phyloP scores from a whole-genome alignment of 2,888 invertebrate species.

The Tridacna gigas region DNA sequence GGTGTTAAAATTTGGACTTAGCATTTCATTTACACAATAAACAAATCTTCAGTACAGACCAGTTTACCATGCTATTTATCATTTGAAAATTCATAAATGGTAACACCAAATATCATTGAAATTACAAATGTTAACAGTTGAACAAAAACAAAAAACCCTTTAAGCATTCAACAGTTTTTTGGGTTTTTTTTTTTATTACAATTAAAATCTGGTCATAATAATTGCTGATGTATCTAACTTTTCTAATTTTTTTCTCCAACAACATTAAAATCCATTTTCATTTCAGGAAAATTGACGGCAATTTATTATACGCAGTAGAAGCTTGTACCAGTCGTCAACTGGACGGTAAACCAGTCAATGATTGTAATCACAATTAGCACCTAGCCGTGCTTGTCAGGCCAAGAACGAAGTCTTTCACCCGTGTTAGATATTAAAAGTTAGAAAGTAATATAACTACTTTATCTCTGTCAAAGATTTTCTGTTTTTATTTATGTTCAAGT shows the following conservation, averaged over 20 bases:
- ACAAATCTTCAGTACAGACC: too few species aligned
- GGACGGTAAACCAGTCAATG: constrained; percentile 13
- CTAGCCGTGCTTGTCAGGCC: constrained; percentile 7
- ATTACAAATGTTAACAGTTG: too few species aligned
- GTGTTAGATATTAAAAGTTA: constrained; percentile 9
- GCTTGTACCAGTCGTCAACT: not conserved
- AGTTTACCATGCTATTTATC: too few species aligned
- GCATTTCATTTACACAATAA: too few species aligned
- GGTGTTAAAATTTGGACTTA: too few species aligned
- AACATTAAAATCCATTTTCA: not conserved
- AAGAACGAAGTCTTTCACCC: not conserved
- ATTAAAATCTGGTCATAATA: too few species aligned
- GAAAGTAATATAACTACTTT: not conserved
- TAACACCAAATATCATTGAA: too few species aligned
- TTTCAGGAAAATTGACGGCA: not conserved
- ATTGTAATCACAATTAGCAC: constrained; percentile 10
- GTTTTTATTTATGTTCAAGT: constrained; percentile 1
- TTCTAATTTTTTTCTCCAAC: not conserved
- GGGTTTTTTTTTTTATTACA: too few species aligned
- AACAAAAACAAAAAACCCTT: too few species aligned
- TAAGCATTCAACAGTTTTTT: too few species aligned
- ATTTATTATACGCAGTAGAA: not conserved
- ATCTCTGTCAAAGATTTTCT: constrained; percentile 1
- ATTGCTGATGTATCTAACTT: not conserved
- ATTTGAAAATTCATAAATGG: too few species aligned